Evolutionary conservation across 1,140 invertebrate genomes (phyloP).

Genomic region (Oryzaephilus surinamensis): DNA sequence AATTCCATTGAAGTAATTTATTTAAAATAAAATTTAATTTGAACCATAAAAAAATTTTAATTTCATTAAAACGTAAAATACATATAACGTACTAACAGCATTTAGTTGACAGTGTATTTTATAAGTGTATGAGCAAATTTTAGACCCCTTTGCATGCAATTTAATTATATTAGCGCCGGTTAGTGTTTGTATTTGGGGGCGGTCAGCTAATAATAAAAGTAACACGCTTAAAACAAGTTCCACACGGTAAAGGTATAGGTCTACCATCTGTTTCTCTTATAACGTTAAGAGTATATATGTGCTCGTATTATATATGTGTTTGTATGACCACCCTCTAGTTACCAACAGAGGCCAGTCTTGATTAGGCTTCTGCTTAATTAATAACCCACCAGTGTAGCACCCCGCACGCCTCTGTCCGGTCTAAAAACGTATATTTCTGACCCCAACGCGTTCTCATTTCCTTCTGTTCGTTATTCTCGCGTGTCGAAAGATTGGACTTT

Average conservation of each 20-base stretch:
- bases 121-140: no score
- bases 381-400: constrained; percentile 22
- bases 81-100: no score
- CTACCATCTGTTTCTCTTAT: constrained; percentile 6
- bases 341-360: constrained; percentile 16
- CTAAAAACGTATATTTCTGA: constrained; percentile 3
- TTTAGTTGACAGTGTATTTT: no score
- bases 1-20: no score
- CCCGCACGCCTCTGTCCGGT: no score
- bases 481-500: constrained; percentile 21
- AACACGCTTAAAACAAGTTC: constrained; percentile 1
- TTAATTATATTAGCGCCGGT: constrained; percentile 11
- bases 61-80: no score
- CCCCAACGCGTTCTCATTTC: constrained; percentile 19
- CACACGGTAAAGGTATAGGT: constrained; percentile 4
- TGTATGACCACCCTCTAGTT: constrained; percentile 6
- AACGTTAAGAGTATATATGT: neutral
- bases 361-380: constrained; percentile 26
- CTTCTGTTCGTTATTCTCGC: constrained; percentile 23
- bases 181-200: constrained; percentile 8
- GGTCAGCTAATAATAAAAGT: constrained; percentile 13
- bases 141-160: constrained; percentile 9
- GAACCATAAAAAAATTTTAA: no score
- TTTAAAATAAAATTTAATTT: no score
- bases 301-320: neutral